Evolutionary conservation across 2,888 invertebrate genomes (phyloP), one percentile per base, ranked within the genome.

Genomic region (Laspeyria flexula): DNA sequence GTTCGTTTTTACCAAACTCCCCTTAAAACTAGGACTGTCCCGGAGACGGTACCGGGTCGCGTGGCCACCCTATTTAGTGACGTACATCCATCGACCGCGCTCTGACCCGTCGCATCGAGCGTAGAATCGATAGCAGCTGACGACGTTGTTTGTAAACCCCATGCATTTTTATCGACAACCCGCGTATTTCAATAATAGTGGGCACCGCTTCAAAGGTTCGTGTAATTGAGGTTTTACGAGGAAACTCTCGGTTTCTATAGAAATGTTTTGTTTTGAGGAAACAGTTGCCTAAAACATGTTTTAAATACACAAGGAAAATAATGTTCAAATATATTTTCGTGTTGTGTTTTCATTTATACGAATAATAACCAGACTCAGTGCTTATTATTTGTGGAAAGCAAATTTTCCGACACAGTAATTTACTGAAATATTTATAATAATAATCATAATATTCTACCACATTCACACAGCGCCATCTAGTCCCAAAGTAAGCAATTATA

Each of bases 101-200:
- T 42, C 50, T 60, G 65, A 59, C 63, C 67, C 51, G 57, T 55
- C 68, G 54, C 66, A 75, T 77, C 74, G 76, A 78, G 53, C 55
- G 44, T 45, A 52, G 43, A 75, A 76, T 76, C 76, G 76, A 76
- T 76, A 63, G 41, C 37, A 78, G 77, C 78, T 73, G 73, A 71
- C 65, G 65, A 37, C 10, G 43, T 7, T 73, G 71, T 71, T 71
- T 73, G 64, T 72, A 68, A 66, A 72, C 68, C 60, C 33, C 50
- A 58, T 55, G 55, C 61, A 56, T 57, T 68, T 63, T 67, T 65
- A 64, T 55, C 65, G 68, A 67, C 62, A 56, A 29, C 54, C 43
- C 52, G 16, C 53, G 37, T 55, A 21, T 39, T 39, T 44, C 23
- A 38, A 45, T 46, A 39, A 34, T 31, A 40, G 33, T 13, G 11